phyloP scores from a whole-genome alignment of 2,888 invertebrate species.

The Aphidius colemani region DNA sequence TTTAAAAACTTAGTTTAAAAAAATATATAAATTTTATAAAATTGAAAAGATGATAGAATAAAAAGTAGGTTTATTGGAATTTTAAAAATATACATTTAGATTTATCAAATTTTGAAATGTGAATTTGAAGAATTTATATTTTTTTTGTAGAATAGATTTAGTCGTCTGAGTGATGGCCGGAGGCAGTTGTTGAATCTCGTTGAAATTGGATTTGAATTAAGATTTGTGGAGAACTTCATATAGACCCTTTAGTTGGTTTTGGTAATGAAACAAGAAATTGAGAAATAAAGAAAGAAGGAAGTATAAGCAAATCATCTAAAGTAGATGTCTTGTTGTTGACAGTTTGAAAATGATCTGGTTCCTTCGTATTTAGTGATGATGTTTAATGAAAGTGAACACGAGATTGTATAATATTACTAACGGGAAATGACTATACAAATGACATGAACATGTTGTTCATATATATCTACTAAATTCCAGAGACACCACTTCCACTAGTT shows the following conservation, averaged over 20 bases:
- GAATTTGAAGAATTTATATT: neutral
- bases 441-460: conserved; percentile 29
- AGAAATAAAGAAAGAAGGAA: neutral
- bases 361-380: conserved; percentile 36
- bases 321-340: conserved; percentile 45
- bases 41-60: no score
- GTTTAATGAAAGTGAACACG: conserved; percentile 5
- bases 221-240: conserved; percentile 24
- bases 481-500: conserved; percentile 25
- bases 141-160: conserved; percentile 6
- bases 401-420: conserved; percentile 14
- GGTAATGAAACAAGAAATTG: conserved; percentile 20
- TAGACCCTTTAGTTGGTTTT: no score
- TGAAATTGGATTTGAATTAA: conserved; percentile 39
- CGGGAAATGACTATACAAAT: conserved; percentile 21
- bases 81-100: no score
- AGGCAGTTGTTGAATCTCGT: conserved; percentile 36
- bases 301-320: neutral
- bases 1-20: no score
- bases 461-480: conserved; percentile 23
- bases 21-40: no score
- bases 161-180: neutral
- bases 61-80: no score
- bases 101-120: neutral
- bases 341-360: conserved; percentile 54